A percentile compares a stretch with the other conserved stretches of the same genome.
These are phyloP conservation scores for Mionectes olivaceus DNA, from an alignment of 2,797 vertebrate genomes.

Conservation along the genomic window DNA sequence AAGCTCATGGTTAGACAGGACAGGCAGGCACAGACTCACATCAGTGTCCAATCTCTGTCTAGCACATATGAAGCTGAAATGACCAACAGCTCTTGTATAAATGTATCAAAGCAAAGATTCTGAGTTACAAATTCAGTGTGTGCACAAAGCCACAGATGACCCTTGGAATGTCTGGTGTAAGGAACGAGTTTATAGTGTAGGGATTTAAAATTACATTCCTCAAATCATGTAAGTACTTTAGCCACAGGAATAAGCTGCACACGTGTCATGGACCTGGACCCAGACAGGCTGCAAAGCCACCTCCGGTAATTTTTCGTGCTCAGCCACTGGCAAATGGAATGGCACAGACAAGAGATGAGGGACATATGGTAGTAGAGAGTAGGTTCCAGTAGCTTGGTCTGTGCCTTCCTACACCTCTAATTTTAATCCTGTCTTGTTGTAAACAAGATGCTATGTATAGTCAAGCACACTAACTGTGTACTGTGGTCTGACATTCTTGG, in stretches of 20 bases:
- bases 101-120: background rate
- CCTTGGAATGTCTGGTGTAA: background rate
- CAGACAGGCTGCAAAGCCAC: background rate
- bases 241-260: background rate
- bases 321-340: background rate
- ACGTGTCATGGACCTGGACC: background rate
- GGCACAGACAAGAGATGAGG: background rate
- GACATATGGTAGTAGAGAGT: background rate
- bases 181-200: background rate
- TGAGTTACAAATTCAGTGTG: rapidly evolving
- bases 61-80: background rate
- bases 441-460: slow-evolving; percentile 22
- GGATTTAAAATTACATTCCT: background rate
- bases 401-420: background rate
- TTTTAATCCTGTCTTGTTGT: background rate
- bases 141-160: background rate
- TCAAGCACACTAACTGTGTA: background rate
- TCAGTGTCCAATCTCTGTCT: background rate
- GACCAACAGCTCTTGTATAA: background rate
- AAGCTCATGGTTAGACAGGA: background rate
- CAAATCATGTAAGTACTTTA: background rate
- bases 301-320: background rate
- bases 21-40: background rate
- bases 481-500: background rate
- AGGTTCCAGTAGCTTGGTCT: background rate